Evolutionary conservation across 2,113 vertebrate species (phyloP).

Genomic region (Syrmaticus mikado): DNA sequence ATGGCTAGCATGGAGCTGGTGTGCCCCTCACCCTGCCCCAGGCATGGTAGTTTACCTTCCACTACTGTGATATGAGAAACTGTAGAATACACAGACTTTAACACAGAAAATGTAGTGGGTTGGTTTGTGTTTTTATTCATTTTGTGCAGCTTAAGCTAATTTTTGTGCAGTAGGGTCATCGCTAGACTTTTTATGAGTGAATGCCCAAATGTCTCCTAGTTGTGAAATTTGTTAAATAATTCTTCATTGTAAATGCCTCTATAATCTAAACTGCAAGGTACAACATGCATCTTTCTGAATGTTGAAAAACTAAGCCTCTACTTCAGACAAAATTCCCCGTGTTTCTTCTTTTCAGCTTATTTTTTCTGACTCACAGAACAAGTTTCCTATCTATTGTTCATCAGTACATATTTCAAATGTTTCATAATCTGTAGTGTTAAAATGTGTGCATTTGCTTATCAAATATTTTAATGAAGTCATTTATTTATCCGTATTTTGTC

Average conservation of each 20-base stretch:
- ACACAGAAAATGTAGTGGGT: background rate
- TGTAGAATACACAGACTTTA: background rate
- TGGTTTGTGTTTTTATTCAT: background rate
- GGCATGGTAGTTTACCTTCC: background rate
- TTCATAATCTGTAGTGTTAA: background rate
- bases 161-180: background rate
- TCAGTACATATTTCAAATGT: background rate
- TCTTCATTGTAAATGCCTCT: background rate
- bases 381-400: background rate
- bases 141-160: background rate
- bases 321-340: background rate
- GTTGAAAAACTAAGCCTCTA: background rate
- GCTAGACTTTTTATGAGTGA: background rate
- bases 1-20: accelerated
- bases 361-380: background rate
- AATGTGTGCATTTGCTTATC: background rate
- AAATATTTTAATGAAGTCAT: background rate
- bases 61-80: background rate
- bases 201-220: background rate
- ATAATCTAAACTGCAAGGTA: background rate
- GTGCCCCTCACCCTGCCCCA: background rate
- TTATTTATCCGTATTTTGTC: background rate
- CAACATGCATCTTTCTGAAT: background rate
- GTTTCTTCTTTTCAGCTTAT: background rate
- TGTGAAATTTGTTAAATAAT: background rate